Percentiles rank a stretch among this genome's conserved stretches.
Evolutionary conservation across 2,797 vertebrate genomes (phyloP).

Genomic region (Arrhamphus sclerolepis): DNA sequence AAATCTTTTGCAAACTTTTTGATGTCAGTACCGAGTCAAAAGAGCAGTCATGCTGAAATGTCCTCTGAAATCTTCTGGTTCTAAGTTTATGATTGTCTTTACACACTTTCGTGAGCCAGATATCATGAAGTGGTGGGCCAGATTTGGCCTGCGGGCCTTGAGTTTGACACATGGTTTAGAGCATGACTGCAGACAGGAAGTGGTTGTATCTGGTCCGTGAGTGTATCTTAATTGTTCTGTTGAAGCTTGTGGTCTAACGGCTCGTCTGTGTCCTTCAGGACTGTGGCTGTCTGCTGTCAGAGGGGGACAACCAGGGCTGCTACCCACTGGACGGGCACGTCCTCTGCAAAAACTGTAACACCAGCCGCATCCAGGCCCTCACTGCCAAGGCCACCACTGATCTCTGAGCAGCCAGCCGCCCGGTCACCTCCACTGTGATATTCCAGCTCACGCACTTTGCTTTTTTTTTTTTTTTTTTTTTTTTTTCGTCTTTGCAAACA

Average conservation of each 20-base stretch:
- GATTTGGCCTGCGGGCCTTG: too few species aligned
- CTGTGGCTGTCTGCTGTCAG: constrained; percentile 94
- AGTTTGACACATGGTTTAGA: too few species aligned
- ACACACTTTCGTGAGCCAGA: too few species aligned
- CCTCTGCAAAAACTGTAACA: constrained; percentile 98
- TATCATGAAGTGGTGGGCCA: too few species aligned
- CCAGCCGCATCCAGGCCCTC: constrained; percentile 91
- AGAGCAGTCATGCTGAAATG: too few species aligned
- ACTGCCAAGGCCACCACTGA: constrained; percentile 98
- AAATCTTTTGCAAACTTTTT: too few species aligned
- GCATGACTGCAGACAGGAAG: too few species aligned
- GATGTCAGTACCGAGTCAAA: too few species aligned
- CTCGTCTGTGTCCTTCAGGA: constrained; percentile 83
- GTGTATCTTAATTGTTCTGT: too few species aligned
- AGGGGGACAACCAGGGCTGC: constrained; percentile 98
- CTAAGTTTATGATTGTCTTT: too few species aligned
- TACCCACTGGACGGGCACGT: constrained; percentile 97
- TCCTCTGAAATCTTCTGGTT: too few species aligned
- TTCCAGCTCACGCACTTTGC: constrained; percentile 23
- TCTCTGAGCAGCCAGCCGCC: constrained; percentile 83
- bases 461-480: not conserved
- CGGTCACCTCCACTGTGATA: constrained; percentile 63
- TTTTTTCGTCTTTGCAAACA: constrained; percentile 18
- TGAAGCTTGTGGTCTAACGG: not conserved
- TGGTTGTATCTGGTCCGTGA: too few species aligned